Evolutionary conservation across 2,797 vertebrate species (phyloP).

Genomic region (Acipenser transmontanus): DNA sequence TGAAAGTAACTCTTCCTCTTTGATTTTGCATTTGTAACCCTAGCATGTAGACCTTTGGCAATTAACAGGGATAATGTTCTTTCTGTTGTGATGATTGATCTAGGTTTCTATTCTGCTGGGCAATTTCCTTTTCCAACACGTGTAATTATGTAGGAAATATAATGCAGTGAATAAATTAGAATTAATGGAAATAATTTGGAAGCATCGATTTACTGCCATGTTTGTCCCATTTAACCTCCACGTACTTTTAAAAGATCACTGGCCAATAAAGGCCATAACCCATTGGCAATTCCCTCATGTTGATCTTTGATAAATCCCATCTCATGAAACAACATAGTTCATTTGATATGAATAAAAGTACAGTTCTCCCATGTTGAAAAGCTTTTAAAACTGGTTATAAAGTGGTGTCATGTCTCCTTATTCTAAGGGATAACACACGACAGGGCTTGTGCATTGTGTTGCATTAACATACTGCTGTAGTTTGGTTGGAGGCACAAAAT

Average conservation of each 20-base stretch:
- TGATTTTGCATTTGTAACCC: conserved; percentile 10
- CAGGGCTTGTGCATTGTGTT: no score
- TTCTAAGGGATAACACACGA: no score
- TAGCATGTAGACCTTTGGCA: conserved; percentile 47
- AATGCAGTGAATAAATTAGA: conserved; percentile 64
- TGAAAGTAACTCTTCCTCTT: background rate
- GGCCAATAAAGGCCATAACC: background rate
- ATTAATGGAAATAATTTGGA: conserved; percentile 61
- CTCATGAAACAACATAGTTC: conserved; percentile 28
- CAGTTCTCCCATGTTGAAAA: background rate
- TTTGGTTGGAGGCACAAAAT: no score
- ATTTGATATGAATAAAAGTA: background rate
- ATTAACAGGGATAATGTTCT: conserved; percentile 50
- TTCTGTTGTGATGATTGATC: conserved; percentile 54
- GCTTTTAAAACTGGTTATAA: no score
- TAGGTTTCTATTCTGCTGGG: conserved; percentile 55
- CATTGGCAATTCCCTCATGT: background rate
- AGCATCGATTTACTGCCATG: conserved; percentile 58
- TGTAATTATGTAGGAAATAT: conserved; percentile 67
- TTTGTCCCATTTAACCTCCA: conserved; percentile 49
- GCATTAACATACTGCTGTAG: no score
- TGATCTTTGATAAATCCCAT: conserved; percentile 15
- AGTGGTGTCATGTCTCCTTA: no score
- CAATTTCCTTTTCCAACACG: conserved; percentile 64
- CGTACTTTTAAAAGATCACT: conserved; percentile 19